These are phyloP conservation scores for Mactra quadrangularis DNA, from an alignment of 1,140 invertebrate genomes.

Conservation along the genomic window DNA sequence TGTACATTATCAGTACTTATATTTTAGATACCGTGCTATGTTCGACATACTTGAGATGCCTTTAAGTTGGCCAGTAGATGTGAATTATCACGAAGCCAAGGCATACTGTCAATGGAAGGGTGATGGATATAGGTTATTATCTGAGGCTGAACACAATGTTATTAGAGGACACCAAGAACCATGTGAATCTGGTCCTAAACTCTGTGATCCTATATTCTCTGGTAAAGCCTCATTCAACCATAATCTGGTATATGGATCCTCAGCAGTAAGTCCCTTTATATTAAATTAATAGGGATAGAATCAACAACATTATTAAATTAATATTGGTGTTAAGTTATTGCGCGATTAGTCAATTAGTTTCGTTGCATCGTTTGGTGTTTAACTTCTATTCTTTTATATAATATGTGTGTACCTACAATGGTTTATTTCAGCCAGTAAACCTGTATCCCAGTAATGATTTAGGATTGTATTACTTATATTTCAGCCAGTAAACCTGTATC, in stretches of 20 bases:
- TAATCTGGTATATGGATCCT: slow-evolving; percentile 79
- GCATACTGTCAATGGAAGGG: slow-evolving; percentile 83
- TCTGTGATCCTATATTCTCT: slow-evolving; percentile 75
- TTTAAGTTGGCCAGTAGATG: slow-evolving; percentile 82
- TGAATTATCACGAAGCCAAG: slow-evolving; percentile 83
- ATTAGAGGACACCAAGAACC: slow-evolving; percentile 77
- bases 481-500: no score
- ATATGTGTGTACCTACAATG: no score
- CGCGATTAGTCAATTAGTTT: no score
- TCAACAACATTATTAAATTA: no score
- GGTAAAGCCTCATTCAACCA: slow-evolving; percentile 71
- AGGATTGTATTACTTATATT: no score
- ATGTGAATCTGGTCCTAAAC: slow-evolving; percentile 50
- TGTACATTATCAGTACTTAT: no score
- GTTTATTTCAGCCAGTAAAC: no score
- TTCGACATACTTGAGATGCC: slow-evolving; percentile 82
- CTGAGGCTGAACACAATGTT: slow-evolving; percentile 80
- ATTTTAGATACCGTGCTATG: slow-evolving; percentile 79
- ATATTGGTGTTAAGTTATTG: no score
- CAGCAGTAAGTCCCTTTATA: slow-evolving; percentile 71
- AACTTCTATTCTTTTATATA: no score
- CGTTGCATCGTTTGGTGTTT: no score
- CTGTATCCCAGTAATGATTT: no score
- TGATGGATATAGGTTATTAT: slow-evolving; percentile 75
- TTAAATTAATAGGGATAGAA: no score